Evolutionary conservation across 2,113 vertebrate genomes (phyloP), one percentile per base, ranked within the genome.

Genomic region (Egretta garzetta): DNA sequence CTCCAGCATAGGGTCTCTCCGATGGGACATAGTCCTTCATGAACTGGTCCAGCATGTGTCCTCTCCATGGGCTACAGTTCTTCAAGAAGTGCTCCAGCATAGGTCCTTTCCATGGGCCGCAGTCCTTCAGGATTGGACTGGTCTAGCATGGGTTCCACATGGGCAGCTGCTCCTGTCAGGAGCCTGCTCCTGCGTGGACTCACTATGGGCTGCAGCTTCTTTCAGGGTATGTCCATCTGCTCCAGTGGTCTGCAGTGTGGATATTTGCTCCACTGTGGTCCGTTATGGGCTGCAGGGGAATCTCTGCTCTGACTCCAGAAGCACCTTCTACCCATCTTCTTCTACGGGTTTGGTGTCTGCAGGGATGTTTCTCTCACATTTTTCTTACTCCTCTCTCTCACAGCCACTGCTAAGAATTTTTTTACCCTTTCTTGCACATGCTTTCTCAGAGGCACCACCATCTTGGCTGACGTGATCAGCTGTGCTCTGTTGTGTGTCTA

Each of bases 401-500:
- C 15, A 83, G 28, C 17, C 45, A 3, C 20, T 58, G 12, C 32
- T 41, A 70, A 43, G 30, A 62, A 22, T 10, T 45, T 45, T 72
- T 80, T 80, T 47, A n/a, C 5, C 15, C 16, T 59, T 59, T 56
- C 8, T 70, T 82, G 13, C 8, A 37, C 62, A 21, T 19, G 16
- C 2, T 67, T 86, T 33, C 39, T 32, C 26, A 50, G 39, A 56
- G 22, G 9, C 27, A 8, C 2, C 33, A 47, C 14, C 6, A 10
- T 53, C 3, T 1, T 26, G 15, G 28, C 8, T 30, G 12, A 27
- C 14, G 27, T 15, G 6, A 23, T 58, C 22, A 76, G 39, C 10
- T 1, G 6, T 66, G 21, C 24, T 12, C 45, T 67, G 27, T 0
- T 1, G 19, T 56, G 22, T 26, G 19, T 26, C 13, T 1, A 0